These are phyloP conservation scores for Notothenia coriiceps DNA, from an alignment of 2,113 vertebrate genomes.

Conservation along the genomic window DNA sequence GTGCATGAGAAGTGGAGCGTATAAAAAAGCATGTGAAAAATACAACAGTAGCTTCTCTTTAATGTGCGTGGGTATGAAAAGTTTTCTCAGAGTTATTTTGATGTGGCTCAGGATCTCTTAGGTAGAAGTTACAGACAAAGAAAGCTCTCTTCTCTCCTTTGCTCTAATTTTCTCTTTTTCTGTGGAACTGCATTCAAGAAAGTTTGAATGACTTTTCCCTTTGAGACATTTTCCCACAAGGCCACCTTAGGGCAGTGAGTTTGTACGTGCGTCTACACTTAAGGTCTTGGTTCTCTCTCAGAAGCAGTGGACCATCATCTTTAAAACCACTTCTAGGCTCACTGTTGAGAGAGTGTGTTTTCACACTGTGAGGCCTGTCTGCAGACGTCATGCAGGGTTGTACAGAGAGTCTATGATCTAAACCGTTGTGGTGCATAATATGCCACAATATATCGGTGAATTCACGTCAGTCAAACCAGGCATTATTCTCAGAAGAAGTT, in stretches of 20 bases:
- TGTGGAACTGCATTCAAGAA: neutral
- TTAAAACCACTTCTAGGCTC: neutral
- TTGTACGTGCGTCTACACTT: slow-evolving; percentile 6
- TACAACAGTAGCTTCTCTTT: neutral
- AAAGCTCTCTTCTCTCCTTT: neutral
- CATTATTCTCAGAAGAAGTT: neutral
- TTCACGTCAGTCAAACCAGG: neutral
- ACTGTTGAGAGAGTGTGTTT: slow-evolving; percentile 6
- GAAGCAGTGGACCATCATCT: slow-evolving; percentile 34
- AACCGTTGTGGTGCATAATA: neutral
- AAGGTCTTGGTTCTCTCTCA: neutral
- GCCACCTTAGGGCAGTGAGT: slow-evolving; percentile 14
- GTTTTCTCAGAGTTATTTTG: neutral
- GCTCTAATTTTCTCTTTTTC: neutral
- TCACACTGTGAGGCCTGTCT: slow-evolving; percentile 5
- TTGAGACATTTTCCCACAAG: slow-evolving; percentile 25
- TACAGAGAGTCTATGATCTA: neutral
- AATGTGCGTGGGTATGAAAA: neutral
- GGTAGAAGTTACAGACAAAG: neutral
- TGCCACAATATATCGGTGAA: neutral
- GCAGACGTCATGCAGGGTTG: neutral
- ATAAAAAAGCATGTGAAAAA: slow-evolving; percentile 11
- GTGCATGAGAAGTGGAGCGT: neutral
- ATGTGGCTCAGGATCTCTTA: neutral
- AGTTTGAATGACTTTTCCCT: slow-evolving; percentile 14